Conservation (phyloP, 2,113 vertebrate species). For the Passerina amoena region DNA sequence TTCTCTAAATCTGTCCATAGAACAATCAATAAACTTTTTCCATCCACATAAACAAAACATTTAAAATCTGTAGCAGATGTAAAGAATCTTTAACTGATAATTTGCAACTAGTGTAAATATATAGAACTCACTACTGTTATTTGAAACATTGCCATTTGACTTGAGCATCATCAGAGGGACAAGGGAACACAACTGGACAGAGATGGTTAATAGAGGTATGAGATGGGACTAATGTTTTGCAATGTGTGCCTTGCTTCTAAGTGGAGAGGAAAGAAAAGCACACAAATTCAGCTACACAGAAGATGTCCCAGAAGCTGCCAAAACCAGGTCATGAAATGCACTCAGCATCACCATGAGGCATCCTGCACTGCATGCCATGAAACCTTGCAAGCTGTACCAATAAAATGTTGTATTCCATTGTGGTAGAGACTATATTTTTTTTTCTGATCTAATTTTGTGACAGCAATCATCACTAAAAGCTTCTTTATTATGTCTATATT, state of each 20-base stretch:
- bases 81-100: neutral
- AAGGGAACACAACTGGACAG: neutral
- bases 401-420: neutral
- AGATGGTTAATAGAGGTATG: neutral
- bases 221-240: neutral
- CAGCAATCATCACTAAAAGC: constrained; percentile 10
- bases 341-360: constrained; percentile 32
- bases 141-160: neutral
- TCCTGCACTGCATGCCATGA: constrained; percentile 48
- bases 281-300: neutral
- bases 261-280: constrained; percentile 14
- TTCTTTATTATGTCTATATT: neutral
- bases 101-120: neutral
- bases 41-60: neutral
- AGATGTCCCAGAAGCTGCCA: constrained; percentile 31
- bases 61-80: neutral
- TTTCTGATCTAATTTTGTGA: constrained; percentile 26
- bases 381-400: constrained; percentile 7
- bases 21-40: neutral
- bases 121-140: neutral
- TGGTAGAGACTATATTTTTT: neutral
- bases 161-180: neutral
- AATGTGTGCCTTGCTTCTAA: constrained; percentile 32
- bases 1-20: constrained; percentile 25
- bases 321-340: constrained; percentile 44